phyloP scores from a whole-genome alignment of 2,113 vertebrate genomes.

The Trachemys scripta region DNA sequence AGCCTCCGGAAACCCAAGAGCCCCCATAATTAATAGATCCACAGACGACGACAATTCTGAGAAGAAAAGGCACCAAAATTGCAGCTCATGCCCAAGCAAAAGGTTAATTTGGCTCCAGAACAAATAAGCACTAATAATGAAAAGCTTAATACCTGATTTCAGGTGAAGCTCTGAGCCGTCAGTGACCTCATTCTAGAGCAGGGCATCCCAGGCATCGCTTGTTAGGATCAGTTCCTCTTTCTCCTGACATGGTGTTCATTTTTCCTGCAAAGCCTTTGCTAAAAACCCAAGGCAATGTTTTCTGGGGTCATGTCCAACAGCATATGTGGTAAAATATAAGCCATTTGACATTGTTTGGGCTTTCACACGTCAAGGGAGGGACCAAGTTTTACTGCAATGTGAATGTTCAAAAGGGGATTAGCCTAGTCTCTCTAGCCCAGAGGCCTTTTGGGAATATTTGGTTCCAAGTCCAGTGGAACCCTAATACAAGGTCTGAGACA shows the following conservation, averaged over 20 bases:
- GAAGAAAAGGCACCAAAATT: not conserved
- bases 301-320: not conserved
- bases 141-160: conserved; percentile 57
- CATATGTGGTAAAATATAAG: conserved; percentile 24
- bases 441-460: not conserved
- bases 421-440: not conserved
- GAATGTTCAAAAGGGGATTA: not conserved
- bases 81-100: conserved; percentile 40
- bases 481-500: not conserved
- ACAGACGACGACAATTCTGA: conserved; percentile 27
- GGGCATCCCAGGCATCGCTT: not conserved
- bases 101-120: conserved; percentile 49
- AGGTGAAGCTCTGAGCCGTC: conserved; percentile 16
- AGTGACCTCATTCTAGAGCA: conserved; percentile 31
- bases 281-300: conserved; percentile 20
- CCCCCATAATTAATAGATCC: not conserved
- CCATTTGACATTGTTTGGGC: conserved; percentile 21
- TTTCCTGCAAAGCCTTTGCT: conserved; percentile 29
- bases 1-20: not conserved
- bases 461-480: conserved; percentile 11
- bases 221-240: conserved; percentile 28
- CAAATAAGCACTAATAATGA: conserved; percentile 2
- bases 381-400: not conserved
- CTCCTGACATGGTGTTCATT: not conserved
- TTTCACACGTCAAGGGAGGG: not conserved